These are phyloP conservation scores for Caenorhabditis japonica DNA, from an alignment of 2,888 invertebrate species.

Conservation along the genomic window DNA sequence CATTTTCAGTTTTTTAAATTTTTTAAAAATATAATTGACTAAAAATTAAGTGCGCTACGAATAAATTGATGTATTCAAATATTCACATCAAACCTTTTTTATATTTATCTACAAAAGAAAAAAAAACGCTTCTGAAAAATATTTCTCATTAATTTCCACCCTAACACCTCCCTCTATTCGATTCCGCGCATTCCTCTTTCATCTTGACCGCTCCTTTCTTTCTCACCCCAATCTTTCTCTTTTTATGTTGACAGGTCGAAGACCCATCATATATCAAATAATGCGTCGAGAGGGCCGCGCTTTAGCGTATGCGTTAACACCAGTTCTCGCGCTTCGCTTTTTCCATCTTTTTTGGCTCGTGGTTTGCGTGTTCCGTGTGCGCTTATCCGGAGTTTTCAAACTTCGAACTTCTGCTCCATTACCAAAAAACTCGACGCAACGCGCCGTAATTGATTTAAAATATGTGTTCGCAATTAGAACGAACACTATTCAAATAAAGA, in stretches of 20 bases:
- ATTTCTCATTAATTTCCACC: constrained; percentile 1
- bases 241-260: constrained; percentile 45
- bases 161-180: constrained; percentile 7
- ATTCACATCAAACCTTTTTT: too few species aligned
- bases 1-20: too few species aligned
- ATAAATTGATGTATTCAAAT: too few species aligned
- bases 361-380: background rate
- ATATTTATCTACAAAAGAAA: too few species aligned
- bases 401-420: background rate
- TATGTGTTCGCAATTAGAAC: too few species aligned
- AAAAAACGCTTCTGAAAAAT: background rate
- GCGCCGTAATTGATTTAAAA: too few species aligned
- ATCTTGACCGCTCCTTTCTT: constrained; percentile 42
- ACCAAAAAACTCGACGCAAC: too few species aligned
- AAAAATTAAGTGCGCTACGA: too few species aligned
- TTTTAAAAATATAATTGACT: too few species aligned
- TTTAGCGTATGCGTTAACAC: constrained; percentile 45
- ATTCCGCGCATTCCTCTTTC: constrained; percentile 28
- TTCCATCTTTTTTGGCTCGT: constrained; percentile 39
- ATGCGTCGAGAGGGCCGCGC: constrained; percentile 42
- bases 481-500: background rate
- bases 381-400: constrained; percentile 5
- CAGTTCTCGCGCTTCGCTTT: constrained; percentile 55
- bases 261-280: constrained; percentile 49
- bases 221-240: constrained; percentile 4